A percentile compares a stretch with the other conserved stretches of the same genome.
These are phyloP conservation scores for Gastracanthus pulcherrimus DNA, from an alignment of 2,888 invertebrate species.

Conservation along the genomic window DNA sequence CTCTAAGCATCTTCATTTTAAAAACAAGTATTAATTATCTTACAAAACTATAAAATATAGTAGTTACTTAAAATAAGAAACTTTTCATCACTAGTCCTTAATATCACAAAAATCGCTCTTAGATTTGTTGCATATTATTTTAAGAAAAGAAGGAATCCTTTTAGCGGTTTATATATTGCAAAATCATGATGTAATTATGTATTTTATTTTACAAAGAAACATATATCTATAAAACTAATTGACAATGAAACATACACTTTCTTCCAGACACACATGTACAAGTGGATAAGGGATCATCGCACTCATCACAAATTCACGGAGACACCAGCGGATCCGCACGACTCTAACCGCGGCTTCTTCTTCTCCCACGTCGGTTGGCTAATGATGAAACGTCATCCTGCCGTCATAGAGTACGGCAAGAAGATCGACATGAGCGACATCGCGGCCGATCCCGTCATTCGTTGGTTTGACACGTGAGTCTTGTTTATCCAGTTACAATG, in stretches of 20 bases:
- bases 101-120: too few species aligned
- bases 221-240: too few species aligned
- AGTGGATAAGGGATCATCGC: constrained; percentile 80
- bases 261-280: constrained; percentile 68
- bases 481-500: background rate
- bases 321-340: constrained; percentile 90
- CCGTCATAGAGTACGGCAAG: constrained; percentile 87
- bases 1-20: too few species aligned
- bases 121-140: too few species aligned
- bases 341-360: constrained; percentile 91
- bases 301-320: constrained; percentile 88
- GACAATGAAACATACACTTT: background rate
- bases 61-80: too few species aligned
- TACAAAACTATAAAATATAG: too few species aligned
- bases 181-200: too few species aligned
- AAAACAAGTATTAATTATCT: too few species aligned
- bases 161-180: background rate
- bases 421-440: constrained; percentile 92
- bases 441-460: constrained; percentile 86
- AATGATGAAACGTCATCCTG: constrained; percentile 93
- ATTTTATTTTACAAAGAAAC: too few species aligned
- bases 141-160: too few species aligned
- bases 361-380: constrained; percentile 97
- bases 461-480: constrained; percentile 87
- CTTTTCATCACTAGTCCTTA: too few species aligned